Base-by-base conservation (phyloP, 2,888 invertebrate genomes). In the Thecocarcelia acutangulata region DNA sequence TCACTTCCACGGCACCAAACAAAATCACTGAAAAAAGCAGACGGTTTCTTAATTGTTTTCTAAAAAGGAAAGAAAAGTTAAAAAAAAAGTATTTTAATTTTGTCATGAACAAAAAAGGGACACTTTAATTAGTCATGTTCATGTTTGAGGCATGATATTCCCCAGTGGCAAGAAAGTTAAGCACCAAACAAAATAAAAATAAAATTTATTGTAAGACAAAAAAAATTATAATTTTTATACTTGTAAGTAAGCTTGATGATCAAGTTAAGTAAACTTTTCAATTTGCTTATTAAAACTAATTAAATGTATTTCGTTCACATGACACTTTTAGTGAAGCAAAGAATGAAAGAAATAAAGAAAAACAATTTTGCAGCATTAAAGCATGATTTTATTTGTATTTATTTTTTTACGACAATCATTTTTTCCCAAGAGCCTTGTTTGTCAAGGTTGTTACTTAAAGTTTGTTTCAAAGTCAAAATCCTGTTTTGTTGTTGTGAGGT, bases 221-320 rank as follows among this genome's bases (percentile, higher is more conserved):
- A 17, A 33, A 33, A 33, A 28, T 28, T 4, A 28, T 4, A 28
- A 28, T n/a, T n/a, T n/a, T n/a, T n/a, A 6, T 28, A 28, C 1
- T 9, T 8, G 17, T 40, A 50, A 17, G 15, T 17, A 19, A 11
- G 19, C 21, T 21, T 52, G 37, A 40, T 50, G 11, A 21, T 12
- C 44, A 44, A 61, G 46, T 46, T 33, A 33, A 46, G 33, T 13
- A 33, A 68, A 68, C 13, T 68, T 68, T 58, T 59, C 46, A 59
- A 70, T 58, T 40, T 40, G 40, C 21, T 48, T 58, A 42, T 46
- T 70, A 46, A 40, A 70, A 70, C 13, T 70, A 58, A 70, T 70
- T 70, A 33, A 58, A 58, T 5, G 15, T 37, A 17, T 42, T 66
- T 24, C 2, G n/a, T 40, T 15, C 33, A 17, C 33, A 33, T 33